Percentiles rank a stretch among this genome's conserved stretches.
Conservation (phyloP, 23 tunicate species). For the Oikopleura dioica region DNA sequence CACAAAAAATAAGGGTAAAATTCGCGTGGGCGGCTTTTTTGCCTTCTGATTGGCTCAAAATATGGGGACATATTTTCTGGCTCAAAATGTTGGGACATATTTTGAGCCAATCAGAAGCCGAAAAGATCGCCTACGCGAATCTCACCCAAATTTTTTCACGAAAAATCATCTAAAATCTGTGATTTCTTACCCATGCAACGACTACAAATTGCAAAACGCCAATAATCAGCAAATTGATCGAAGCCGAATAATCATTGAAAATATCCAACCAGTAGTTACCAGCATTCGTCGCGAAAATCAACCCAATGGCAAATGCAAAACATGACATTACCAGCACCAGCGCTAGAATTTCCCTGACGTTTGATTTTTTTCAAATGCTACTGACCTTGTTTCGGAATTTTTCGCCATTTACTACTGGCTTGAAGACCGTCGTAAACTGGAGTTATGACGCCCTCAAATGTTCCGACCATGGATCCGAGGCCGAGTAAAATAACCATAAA, state of each 20-base stretch:
- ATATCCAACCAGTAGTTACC: conserved; percentile 96
- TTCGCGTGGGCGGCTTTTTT: neutral
- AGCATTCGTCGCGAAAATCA: conserved; percentile 45
- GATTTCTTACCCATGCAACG: conserved; percentile 43
- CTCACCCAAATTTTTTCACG: neutral
- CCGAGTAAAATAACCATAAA: conserved; percentile 83
- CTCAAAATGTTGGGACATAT: neutral
- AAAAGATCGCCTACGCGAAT: neutral
- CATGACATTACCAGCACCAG: neutral
- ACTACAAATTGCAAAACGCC: conserved; percentile 53
- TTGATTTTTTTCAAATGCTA: neutral
- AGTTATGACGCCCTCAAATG: conserved; percentile 91
- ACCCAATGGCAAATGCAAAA: conserved; percentile 37
- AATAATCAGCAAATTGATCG: conserved; percentile 64
- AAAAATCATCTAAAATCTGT: neutral
- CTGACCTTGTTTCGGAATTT: conserved; percentile 6
- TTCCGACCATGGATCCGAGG: conserved; percentile 93
- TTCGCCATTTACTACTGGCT: neutral
- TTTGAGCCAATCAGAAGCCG: neutral
- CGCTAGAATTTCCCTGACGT: neutral
- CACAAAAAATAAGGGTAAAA: neutral
- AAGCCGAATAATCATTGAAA: conserved; percentile 70
- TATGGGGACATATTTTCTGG: too few species aligned
- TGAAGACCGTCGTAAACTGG: conserved; percentile 20
- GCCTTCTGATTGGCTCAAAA: too few species aligned